Evolutionary conservation across 2,888 invertebrate species (phyloP).

Genomic region (Cyaniris semiargus): DNA sequence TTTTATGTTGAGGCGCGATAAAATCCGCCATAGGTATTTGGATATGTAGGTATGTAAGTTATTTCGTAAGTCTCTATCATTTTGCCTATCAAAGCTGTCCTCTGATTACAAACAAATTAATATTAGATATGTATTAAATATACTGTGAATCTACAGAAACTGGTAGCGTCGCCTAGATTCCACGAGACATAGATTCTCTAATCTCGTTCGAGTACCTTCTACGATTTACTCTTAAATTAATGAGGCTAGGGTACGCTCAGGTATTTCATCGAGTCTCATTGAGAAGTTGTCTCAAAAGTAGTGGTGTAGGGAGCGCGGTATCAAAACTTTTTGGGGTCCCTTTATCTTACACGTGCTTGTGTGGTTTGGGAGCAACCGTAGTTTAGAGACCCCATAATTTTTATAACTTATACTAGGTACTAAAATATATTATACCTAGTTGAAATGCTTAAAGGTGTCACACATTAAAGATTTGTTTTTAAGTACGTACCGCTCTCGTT

Average conservation of each 20-base stretch:
- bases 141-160: not conserved
- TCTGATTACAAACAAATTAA: not conserved
- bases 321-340: not conserved
- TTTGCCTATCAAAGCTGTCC: constrained; percentile 12
- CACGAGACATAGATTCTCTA: not conserved
- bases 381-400: not conserved
- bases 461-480: too few species aligned
- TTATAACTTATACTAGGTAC: too few species aligned
- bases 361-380: too few species aligned
- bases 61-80: not conserved
- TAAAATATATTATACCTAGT: not conserved
- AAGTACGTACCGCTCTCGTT: too few species aligned
- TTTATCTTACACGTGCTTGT: not conserved
- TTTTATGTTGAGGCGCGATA: constrained; percentile 31
- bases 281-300: not conserved
- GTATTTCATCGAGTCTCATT: too few species aligned
- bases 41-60: constrained; percentile 21
- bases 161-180: not conserved
- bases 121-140: not conserved
- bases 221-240: not conserved
- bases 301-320: too few species aligned
- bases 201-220: not conserved
- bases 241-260: not conserved
- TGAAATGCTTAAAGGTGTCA: too few species aligned
- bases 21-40: constrained; percentile 31